Base-by-base conservation (phyloP, 2,888 invertebrate species). In the Harpagoxenus sublaevis region DNA sequence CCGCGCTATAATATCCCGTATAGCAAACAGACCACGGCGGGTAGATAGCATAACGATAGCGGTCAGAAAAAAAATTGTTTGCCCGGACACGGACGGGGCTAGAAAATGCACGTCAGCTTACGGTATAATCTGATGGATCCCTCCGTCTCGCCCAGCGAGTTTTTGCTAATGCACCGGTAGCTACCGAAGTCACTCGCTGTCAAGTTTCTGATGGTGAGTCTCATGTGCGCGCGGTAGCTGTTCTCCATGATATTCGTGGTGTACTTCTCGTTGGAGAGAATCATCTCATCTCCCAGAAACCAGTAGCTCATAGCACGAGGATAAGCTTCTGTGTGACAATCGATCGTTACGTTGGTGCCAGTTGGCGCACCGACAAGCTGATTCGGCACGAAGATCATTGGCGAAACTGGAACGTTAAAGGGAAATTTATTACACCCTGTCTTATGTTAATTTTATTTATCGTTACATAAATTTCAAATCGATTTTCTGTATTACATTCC, bases 381-480 rank as follows among this genome's bases (percentile, higher is more conserved):
- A 96, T 98, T 98, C 81, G 98, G 98, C 89, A 98, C 98, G 97
- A 98, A 98, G 94, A 98, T 98, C 98, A 98, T 98, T 74, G 98
- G 98, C 0, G 98, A 97, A 96, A 98, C 98, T 98, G 96, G 0
- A 87, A 90, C 65, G 55, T 73, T 45, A 73, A 85, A 39, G 28
- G 39, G 6, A 35, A 60, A 62, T 88, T 73, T 35, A 48, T 63
- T 65, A 42, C 35, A 35, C 1, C 3, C 15, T 18, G 15, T 39
- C 35, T 39, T 23, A 55, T 15, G 15, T 10, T 23, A 10, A 5
- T 31, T 28, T 35, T 15, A 62, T n/a, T 66, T 78, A 53, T 66
- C n/a, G 6, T 28, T 31, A 51, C 9, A 5, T 31, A 66, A 66
- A 31, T 31, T 55, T 66, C 3, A 23, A 39, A 15, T 15, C 2